phyloP scores from a whole-genome alignment of 30 jellyfish, hydroid and myxozoan species.

The Hydractinia echinata region DNA sequence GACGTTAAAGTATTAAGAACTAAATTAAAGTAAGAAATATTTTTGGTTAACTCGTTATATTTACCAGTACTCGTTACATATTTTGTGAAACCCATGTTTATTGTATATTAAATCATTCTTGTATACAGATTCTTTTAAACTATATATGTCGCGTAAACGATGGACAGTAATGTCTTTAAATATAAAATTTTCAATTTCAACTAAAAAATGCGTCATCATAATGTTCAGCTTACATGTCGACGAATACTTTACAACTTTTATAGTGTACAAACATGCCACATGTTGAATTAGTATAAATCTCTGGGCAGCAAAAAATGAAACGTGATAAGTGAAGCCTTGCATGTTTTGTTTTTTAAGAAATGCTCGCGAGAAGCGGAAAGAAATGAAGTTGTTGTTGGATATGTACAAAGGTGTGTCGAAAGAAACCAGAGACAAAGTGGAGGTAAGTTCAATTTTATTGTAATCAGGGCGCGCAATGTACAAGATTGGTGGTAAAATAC shows the following conservation, averaged over 20 bases:
- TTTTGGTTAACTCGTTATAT: neutral
- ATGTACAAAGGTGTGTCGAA: slow-evolving; percentile 86
- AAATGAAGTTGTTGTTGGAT: slow-evolving; percentile 78
- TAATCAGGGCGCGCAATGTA: no score
- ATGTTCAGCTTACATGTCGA: no score
- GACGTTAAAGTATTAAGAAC: slow-evolving; percentile 61
- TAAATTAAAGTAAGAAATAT: slow-evolving; percentile 55
- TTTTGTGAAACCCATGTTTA: neutral
- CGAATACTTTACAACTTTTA: no score
- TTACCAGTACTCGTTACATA: neutral
- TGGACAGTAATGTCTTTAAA: no score
- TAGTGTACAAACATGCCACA: no score
- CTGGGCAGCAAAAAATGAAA: neutral
- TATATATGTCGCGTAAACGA: no score
- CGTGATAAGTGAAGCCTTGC: neutral
- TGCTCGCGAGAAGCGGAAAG: slow-evolving; percentile 83
- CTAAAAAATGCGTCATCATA: no score
- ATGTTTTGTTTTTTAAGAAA: slow-evolving; percentile 31
- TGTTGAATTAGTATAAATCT: no score
- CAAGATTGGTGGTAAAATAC: no score
- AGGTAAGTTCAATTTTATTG: slow-evolving; percentile 25
- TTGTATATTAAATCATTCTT: no score
- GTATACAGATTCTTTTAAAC: no score
- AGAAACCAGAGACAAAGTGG: slow-evolving; percentile 84
- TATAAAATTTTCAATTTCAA: no score